A percentile compares a stretch with the other conserved stretches of the same genome.
Conservation (phyloP, 1,140 invertebrate genomes). For the Eupristina koningsbergeri region DNA sequence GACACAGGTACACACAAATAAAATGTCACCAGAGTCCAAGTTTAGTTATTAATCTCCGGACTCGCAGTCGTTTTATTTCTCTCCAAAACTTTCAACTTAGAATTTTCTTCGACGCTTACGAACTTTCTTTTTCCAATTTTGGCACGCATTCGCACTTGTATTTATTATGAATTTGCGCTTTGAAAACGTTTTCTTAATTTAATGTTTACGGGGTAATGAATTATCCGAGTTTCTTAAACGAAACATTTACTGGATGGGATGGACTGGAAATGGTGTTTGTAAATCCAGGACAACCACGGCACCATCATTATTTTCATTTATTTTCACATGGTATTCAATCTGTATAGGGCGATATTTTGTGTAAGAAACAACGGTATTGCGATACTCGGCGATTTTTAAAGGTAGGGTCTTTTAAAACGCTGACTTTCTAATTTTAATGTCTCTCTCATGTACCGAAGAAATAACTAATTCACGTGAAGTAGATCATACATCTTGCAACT, state of each 20-base stretch:
- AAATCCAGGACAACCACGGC: too few relatives aligned
- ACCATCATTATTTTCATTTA: too few relatives aligned
- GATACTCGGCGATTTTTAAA: neutral
- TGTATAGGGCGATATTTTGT: neutral
- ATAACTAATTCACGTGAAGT: neutral
- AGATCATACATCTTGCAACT: neutral
- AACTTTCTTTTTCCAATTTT: too few relatives aligned
- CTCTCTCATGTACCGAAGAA: neutral
- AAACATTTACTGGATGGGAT: too few relatives aligned
- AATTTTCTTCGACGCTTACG: too few relatives aligned
- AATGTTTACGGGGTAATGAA: neutral
- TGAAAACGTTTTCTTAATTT: neutral
- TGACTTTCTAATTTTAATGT: neutral
- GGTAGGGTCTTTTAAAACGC: neutral
- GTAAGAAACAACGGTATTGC: neutral
- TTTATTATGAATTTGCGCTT: neutral
- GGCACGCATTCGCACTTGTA: too few relatives aligned
- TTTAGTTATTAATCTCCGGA: neutral
- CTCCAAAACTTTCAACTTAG: too few relatives aligned
- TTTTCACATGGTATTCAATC: too few relatives aligned
- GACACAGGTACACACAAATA: too few relatives aligned
- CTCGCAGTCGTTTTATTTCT: neutral
- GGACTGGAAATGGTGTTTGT: too few relatives aligned
- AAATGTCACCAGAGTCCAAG: neutral
- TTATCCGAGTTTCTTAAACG: too few relatives aligned